phyloP scores from a whole-genome alignment of 2,113 vertebrate species.

The Microcebus jonahi region DNA sequence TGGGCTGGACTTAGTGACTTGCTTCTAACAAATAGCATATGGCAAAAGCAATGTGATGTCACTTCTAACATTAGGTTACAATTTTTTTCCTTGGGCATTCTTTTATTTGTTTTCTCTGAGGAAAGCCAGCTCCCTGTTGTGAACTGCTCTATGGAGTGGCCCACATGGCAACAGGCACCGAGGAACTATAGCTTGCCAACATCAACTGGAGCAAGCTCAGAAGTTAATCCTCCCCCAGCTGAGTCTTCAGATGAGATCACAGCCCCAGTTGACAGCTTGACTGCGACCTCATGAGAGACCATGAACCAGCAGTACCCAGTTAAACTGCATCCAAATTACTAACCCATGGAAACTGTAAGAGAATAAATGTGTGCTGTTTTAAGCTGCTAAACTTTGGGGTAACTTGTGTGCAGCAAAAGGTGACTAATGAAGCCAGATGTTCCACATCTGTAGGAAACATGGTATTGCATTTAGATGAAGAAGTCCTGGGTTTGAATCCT shows the following conservation, averaged over 20 bases:
- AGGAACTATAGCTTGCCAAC: not conserved
- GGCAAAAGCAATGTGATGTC: not conserved
- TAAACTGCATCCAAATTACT: too few species aligned
- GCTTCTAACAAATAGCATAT: not conserved
- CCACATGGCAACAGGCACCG: too few species aligned
- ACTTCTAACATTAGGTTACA: not conserved
- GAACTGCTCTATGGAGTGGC: not conserved
- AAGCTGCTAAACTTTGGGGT: not conserved
- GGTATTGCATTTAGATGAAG: not conserved
- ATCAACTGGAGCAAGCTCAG: not conserved
- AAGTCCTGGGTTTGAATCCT: not conserved
- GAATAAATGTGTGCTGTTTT: not conserved
- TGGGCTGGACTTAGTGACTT: not conserved
- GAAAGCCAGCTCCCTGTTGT: not conserved
- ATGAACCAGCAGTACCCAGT: not conserved
- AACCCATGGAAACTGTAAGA: not conserved
- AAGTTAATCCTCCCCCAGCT: not conserved
- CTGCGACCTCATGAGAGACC: not conserved
- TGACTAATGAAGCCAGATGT: not conserved
- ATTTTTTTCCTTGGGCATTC: not conserved
- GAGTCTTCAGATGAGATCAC: not conserved
- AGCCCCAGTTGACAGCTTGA: not conserved
- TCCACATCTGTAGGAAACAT: not conserved
- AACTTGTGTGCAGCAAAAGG: not conserved
- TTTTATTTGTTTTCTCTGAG: not conserved